Base-by-base conservation (phyloP, 2,113 vertebrate species). In the Heliornis fulica region DNA sequence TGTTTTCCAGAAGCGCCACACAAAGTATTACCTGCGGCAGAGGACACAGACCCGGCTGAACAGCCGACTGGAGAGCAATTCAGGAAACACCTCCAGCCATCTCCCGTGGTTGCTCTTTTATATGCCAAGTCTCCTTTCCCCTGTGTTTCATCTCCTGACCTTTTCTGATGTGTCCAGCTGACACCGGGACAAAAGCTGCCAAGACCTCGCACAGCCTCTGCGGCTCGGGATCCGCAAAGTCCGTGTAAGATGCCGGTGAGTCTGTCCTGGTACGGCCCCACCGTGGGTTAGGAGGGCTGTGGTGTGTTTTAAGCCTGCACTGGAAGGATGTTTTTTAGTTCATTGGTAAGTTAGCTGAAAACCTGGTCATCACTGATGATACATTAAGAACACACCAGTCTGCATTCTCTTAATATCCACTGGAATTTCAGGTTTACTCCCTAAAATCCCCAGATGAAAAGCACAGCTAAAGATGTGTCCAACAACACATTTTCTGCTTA, bases 211-310 rank as follows among this genome's bases (percentile, higher is more conserved):
- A 48, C 8, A 41, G 54, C 71, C 65, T 63, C 72, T 36, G 60
- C 12, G 40, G 36, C 53, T 87, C 0, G 1, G 66, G 29, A 40
- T 11, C 0, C 0, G 10, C 38, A 17, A 69, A 74, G 51, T 28
- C 60, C 60, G 77, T 0, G 4, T 13, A 48, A 25, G 9, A 5
- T 0, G 4, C 10, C 0, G 3, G 26, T 53, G n/a, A 69, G n/a
- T 14, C 26, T 28, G 45, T 54, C 31, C 79, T 2, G 1, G 31
- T 8, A 80, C 1, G 4, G 32, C 19, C 76, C 16, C 43, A 5
- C 48, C 1, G 0, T 1, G 2, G 65, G 54, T 53, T 81, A 50
- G 0, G 8, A 70, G 56, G 70, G 10, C 43, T 23, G 38, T 21
- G 8, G 18, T 5, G 6, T 3, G 0, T 53, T 60, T 57, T 3